These are phyloP conservation scores for Siniperca knerii DNA, from an alignment of 2,113 vertebrate species.

Conservation along the genomic window DNA sequence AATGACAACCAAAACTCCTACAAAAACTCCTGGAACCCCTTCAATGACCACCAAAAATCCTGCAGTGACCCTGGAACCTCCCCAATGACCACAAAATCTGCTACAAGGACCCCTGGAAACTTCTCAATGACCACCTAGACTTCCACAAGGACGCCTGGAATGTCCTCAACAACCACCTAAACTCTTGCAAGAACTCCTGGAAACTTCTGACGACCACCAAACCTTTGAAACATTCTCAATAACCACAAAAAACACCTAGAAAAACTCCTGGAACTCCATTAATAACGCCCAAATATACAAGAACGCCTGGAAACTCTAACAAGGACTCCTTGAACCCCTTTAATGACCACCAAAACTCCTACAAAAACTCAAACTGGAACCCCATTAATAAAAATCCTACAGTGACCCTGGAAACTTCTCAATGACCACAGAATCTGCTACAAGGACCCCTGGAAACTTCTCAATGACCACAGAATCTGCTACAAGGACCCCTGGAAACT, in stretches of 20 bases:
- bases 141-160: background rate
- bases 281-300: too few species aligned
- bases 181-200: background rate
- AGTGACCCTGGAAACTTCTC: background rate
- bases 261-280: too few species aligned
- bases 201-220: too few species aligned
- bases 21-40: too few species aligned
- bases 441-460: background rate
- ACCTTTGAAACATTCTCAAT: too few species aligned
- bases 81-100: too few species aligned
- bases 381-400: background rate
- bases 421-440: background rate
- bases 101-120: background rate
- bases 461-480: background rate
- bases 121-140: too few species aligned
- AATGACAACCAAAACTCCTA: background rate
- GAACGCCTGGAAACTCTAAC: too few species aligned
- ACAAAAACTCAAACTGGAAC: background rate
- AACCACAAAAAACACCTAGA: too few species aligned
- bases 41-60: too few species aligned
- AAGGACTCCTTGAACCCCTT: background rate
- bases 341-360: background rate
- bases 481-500: too few species aligned
- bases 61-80: background rate
- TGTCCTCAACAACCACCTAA: too few species aligned